Base-by-base conservation (phyloP, 2,888 invertebrate species). In the Coelopa pilipes region DNA sequence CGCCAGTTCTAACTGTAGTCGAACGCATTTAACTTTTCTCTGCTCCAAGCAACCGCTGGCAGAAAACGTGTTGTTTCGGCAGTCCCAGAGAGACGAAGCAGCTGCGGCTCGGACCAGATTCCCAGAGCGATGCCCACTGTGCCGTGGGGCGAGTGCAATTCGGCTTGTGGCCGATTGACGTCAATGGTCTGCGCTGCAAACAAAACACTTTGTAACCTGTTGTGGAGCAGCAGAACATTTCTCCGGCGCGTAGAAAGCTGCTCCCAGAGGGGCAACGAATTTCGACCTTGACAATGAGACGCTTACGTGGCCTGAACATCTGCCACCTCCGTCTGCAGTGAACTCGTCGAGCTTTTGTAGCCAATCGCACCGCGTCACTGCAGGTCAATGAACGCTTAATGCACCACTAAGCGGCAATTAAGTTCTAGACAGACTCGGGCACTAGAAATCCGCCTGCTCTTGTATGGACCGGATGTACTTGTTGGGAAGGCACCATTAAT, bases 311-410 rank as follows among this genome's bases (percentile, higher is more conserved):
- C 53, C 53, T 2, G n/a, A 53, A 53, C 13, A 53, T 7, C n/a
- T 53, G 3, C 53, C 53, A 53, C 10, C 53, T 53, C 15, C 53
- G 13, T n/a, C 13, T 53, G 53, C 53, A 53, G 34, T 7, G n/a
- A n/a, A n/a, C 7, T 34, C 34, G 34, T 34, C 4, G 34, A 34
- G 34, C 34, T 34, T 53, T 53, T 53, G 5, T 53, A 4, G 34
- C 34, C 34, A 34, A 34, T 34, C 34, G 34, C 34, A 4, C 34
- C 34, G 4, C 2, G 34, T 34, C 34, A 7, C 24, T 4, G 13
- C 15, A 62, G 34, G 62, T 62, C 62, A 62, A 62, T 62, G 62
- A 15, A 62, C 62, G 15, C 9, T 45, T 62, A 62, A 45, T 62
- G 62, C 62, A 62, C 21, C n/a, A 24, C 24, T 49, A 49, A 15